Percentiles rank a stretch among this genome's conserved stretches.
phyloP scores from a whole-genome alignment of 2,113 vertebrate genomes.

The Lethenteron reissneri region DNA sequence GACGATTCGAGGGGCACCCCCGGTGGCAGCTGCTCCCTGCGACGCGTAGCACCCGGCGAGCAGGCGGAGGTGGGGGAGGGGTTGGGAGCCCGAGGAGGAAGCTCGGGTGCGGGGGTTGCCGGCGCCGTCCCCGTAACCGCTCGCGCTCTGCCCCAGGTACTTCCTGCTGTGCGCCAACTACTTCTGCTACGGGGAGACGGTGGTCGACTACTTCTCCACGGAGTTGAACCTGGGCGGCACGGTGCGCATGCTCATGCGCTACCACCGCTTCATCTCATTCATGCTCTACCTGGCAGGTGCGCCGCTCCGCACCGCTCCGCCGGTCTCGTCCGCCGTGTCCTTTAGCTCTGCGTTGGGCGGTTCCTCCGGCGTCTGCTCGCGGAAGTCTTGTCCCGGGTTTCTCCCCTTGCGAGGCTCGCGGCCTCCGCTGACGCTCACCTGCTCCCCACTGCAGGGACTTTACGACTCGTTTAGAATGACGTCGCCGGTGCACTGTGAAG shows the following conservation, averaged over 20 bases:
- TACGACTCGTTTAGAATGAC: too few relatives aligned
- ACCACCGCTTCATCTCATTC: slow-evolving; percentile 95
- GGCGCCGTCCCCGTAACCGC: not conserved
- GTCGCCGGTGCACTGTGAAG: too few relatives aligned
- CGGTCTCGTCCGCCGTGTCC: too few relatives aligned
- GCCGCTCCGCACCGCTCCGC: not conserved
- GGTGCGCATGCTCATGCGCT: slow-evolving; percentile 80
- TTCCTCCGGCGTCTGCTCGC: too few relatives aligned
- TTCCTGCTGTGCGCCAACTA: slow-evolving; percentile 93
- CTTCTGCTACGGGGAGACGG: slow-evolving; percentile 93
- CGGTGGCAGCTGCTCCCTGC: not conserved
- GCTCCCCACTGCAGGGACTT: too few relatives aligned
- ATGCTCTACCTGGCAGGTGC: slow-evolving; percentile 72
- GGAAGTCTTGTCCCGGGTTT: too few relatives aligned
- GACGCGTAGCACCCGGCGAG: not conserved
- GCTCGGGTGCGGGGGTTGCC: not conserved
- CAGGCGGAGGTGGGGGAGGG: not conserved
- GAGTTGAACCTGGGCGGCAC: slow-evolving; percentile 81
- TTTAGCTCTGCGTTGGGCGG: too few relatives aligned
- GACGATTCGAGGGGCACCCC: not conserved
- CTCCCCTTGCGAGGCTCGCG: too few relatives aligned
- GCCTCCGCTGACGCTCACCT: too few relatives aligned
- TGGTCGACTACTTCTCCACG: slow-evolving; percentile 82
- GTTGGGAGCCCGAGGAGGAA: not conserved
- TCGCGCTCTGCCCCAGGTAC: slow-evolving; percentile 36